A percentile compares a stretch with the other conserved stretches of the same genome.
phyloP scores from a whole-genome alignment of 2,888 invertebrate genomes.

The Torymus aiolomorphi region DNA sequence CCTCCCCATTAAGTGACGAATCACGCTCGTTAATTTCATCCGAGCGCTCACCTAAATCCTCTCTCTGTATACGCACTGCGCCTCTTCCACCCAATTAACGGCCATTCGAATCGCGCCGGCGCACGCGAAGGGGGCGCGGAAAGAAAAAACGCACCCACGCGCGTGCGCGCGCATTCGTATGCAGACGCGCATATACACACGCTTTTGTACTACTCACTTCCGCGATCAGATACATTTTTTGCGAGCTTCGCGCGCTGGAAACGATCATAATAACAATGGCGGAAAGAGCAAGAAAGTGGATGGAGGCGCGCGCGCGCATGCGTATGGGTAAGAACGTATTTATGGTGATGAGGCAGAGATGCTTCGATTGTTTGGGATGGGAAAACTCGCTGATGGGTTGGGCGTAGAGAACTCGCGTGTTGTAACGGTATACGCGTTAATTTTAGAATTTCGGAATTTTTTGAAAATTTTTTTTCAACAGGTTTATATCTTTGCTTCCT shows the following conservation, averaged over 20 bases:
- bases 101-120: constrained; percentile 13
- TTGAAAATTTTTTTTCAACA: no score
- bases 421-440: no score
- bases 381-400: no score
- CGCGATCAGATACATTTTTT: constrained; percentile 38
- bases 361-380: no score
- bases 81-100: constrained; percentile 34
- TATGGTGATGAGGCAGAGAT: constrained; percentile 3
- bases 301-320: not conserved
- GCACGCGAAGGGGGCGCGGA: not conserved
- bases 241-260: constrained; percentile 12
- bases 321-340: not conserved
- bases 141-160: constrained; percentile 2
- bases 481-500: no score
- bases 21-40: constrained; percentile 48
- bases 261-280: constrained; percentile 9
- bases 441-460: no score
- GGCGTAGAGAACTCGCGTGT: no score
- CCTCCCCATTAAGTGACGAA: constrained; percentile 39
- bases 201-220: constrained; percentile 19
- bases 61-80: no score
- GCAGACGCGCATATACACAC: not conserved
- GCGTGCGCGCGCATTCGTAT: constrained; percentile 9
- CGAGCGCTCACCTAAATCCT: no score
- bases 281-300: not conserved